Evolutionary conservation across 92 coral and sea anemone genomes (phyloP), one percentile per base, ranked within the genome.

Genomic region (Parazoanthus darwini): DNA sequence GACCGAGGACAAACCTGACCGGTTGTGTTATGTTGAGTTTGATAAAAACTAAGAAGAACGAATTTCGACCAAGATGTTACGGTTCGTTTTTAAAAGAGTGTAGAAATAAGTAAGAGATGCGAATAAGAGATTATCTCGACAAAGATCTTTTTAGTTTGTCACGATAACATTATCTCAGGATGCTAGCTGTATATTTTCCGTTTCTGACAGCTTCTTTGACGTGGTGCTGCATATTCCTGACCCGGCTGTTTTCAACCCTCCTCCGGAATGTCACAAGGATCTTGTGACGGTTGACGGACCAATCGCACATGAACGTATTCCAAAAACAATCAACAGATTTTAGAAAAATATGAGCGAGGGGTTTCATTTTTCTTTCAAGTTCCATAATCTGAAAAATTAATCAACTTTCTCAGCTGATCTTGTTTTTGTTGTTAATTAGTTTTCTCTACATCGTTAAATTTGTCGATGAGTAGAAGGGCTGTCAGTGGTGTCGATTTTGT

Each of bases 191-290:
- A 29, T 8, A n/a, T 8, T 11, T 43, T 78, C 37, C n/a, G 42
- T 78, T 50, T 46, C 66, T 4, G 36, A 78, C 82, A 78, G 82
- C 35, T 43, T 78, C 82, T 78, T 78, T 33, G 63, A 78, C 18
- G 65, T 78, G 58, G 29, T 44, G 37, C 65, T 78, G 37, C 65
- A 14, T 5, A 78, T 78, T 48, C 59, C 82, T 1, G 63, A 78
- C 63, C 59, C 82, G 13, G 8, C 16, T 4, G 59, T 78, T 37
- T 78, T 78, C 37, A 1, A 5, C 6, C 82, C 82, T 0, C 82
- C 82, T 0, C 20, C 7, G 65, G 82, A 78, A 26, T 78, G 82
- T n/a, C 82, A 44, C 36, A 44, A 46, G 11, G 16, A 9, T 11
- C 8, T 78, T 38, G 82, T 23, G 65, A 44, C 13, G 79, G 15